A percentile compares a stretch with the other conserved stretches of the same genome.
Evolutionary conservation across 2,113 vertebrate species (phyloP).

Genomic region (Protobothrops mucrosquamatus): DNA sequence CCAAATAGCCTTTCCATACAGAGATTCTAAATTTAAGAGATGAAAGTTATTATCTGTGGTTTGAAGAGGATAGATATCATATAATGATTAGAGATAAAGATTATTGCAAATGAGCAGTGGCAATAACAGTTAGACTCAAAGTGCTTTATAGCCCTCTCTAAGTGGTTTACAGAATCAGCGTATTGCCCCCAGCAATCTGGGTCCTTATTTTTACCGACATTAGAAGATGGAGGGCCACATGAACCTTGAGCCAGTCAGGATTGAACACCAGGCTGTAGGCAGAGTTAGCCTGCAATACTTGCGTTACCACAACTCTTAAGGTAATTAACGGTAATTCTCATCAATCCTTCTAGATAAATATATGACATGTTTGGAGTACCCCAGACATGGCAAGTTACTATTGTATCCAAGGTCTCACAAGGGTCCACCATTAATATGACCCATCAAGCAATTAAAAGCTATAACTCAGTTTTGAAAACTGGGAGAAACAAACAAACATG

Average conservation of each 20-base stretch:
- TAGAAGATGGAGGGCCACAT: background rate
- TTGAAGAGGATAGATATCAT: background rate
- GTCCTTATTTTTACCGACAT: background rate
- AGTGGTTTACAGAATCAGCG: background rate
- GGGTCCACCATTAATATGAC: background rate
- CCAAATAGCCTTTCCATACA: background rate
- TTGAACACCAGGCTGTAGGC: background rate
- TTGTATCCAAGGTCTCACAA: background rate
- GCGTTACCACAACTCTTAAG: background rate
- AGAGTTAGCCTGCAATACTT: background rate
- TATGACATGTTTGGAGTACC: background rate
- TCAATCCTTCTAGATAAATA: background rate
- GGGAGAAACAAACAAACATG: background rate
- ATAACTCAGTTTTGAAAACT: background rate
- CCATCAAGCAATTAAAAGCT: background rate
- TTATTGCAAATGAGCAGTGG: background rate
- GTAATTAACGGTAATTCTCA: background rate
- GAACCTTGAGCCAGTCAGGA: background rate
- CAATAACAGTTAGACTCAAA: background rate
- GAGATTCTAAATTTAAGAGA: background rate
- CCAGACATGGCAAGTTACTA: background rate
- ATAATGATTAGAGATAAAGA: background rate
- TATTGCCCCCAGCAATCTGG: background rate
- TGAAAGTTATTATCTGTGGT: background rate
- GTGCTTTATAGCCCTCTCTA: background rate